Base-by-base conservation (phyloP, 2,888 invertebrate genomes). In the Lepidonotus clava region DNA sequence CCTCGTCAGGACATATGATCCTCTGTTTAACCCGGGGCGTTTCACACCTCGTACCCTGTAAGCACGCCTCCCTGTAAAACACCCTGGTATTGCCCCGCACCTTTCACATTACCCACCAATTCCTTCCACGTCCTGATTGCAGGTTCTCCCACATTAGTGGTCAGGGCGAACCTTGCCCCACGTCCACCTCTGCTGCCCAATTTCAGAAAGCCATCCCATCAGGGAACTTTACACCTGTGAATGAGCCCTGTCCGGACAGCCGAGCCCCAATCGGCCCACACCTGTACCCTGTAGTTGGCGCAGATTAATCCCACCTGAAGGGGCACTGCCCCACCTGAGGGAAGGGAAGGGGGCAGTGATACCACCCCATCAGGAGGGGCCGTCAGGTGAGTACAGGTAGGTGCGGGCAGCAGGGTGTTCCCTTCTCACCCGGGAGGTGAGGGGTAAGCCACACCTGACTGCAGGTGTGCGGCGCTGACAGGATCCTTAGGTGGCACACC, bases 381-480 rank as follows among this genome's bases (percentile, higher is more conserved):
- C n/a, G 4, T 53, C 4, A 53, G 53, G 53, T 53, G 53, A n/a
- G 6, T n/a, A n/a, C 53, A 53, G 53, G 53, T 53, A 53, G 11
- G 53, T 53, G 53, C n/a, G 21, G n/a, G 53, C n/a, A 1, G 2
- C n/a, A 2, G n/a, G 53, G 53, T 53, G 53, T 53, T n/a, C 53
- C n/a, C 2, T 53, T 53, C 53, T 53, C 53, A 53, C 53, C 53
- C n/a, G 53, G 46, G 46, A 6, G 6, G 46, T 18, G n/a, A 46
- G 46, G 18, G 18, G 46, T n/a, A 18, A 53, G 2, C n/a, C 21
- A 53, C 53, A 53, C 53, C 53, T 53, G 53, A n/a, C 53, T 53
- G 53, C 53, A 53, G 53, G 53, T 53, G 53, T 53, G 53, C n/a
- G n/a, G n/a, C n/a, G n/a, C 53, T 53, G 53, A 53, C 53, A 53